Percentiles rank a stretch among this genome's conserved stretches.
Conservation (phyloP, 1,140 invertebrate genomes). For the Delia radicum region DNA sequence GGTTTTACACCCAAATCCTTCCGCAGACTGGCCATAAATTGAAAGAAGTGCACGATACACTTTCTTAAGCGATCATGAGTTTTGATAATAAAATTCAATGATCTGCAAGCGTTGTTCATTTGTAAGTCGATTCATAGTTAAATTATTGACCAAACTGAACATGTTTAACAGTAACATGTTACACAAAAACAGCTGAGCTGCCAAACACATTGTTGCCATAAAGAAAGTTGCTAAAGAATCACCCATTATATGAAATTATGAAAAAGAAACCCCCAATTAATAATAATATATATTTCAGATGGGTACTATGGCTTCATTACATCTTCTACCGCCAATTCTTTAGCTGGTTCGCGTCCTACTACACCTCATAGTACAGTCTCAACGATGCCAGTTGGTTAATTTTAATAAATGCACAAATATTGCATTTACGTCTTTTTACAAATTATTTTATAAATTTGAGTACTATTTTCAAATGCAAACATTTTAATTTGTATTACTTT, state of each 20-base stretch:
- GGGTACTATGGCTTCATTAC: constrained; percentile 83
- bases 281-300: constrained; percentile 63
- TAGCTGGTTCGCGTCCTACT: constrained; percentile 81
- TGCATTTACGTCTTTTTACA: not conserved
- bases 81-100: too few relatives aligned
- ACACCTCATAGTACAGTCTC: constrained; percentile 85
- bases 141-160: too few relatives aligned
- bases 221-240: too few relatives aligned
- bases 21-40: too few relatives aligned
- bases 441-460: not conserved
- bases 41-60: too few relatives aligned
- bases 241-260: not conserved
- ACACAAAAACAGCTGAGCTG: too few relatives aligned
- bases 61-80: too few relatives aligned
- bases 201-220: too few relatives aligned
- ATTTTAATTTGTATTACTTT: not conserved
- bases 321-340: constrained; percentile 78
- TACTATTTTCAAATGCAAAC: constrained; percentile 5
- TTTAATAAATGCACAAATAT: not conserved
- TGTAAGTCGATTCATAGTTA: too few relatives aligned
- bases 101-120: too few relatives aligned
- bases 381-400: constrained; percentile 68
- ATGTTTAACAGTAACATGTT: too few relatives aligned
- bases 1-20: too few relatives aligned
- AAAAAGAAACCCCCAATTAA: constrained; percentile 31